Percentiles rank a stretch among this genome's conserved stretches.
Evolutionary conservation across 1,140 invertebrate species (phyloP).

Genomic region (Holcopasites calliopsidis): DNA sequence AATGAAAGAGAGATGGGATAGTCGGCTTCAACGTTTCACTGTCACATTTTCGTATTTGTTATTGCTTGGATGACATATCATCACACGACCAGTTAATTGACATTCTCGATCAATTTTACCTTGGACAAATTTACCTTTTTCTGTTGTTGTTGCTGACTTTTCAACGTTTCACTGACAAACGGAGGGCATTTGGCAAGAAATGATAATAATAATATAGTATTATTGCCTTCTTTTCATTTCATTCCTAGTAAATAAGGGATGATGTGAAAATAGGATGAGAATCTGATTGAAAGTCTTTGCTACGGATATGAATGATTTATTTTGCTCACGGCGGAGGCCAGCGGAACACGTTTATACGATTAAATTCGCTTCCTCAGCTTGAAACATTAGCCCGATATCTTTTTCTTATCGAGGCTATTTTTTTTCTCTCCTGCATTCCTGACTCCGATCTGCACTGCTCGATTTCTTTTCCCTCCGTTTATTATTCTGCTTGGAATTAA

Average conservation of each 20-base stretch:
- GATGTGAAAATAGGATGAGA: not conserved
- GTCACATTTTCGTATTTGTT: not conserved
- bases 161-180: not conserved
- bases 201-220: not conserved
- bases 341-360: constrained; percentile 37
- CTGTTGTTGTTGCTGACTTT: not conserved
- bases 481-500: too few relatives aligned
- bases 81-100: constrained; percentile 1
- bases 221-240: too few relatives aligned
- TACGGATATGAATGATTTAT: constrained; percentile 5
- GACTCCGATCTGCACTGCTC: not conserved
- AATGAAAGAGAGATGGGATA: not conserved
- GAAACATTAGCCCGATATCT: constrained; percentile 31
- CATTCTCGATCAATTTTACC: constrained; percentile 26
- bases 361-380: constrained; percentile 55
- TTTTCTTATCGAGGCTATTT: constrained; percentile 44
- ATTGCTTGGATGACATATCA: constrained; percentile 7
- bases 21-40: not conserved
- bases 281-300: not conserved
- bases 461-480: too few relatives aligned
- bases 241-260: not conserved
- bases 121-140: not conserved
- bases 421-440: constrained; percentile 36
- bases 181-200: not conserved
- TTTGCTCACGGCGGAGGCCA: constrained; percentile 41